phyloP scores from a whole-genome alignment of 2,888 invertebrate genomes.

The Lasioglossum zephyrum region DNA sequence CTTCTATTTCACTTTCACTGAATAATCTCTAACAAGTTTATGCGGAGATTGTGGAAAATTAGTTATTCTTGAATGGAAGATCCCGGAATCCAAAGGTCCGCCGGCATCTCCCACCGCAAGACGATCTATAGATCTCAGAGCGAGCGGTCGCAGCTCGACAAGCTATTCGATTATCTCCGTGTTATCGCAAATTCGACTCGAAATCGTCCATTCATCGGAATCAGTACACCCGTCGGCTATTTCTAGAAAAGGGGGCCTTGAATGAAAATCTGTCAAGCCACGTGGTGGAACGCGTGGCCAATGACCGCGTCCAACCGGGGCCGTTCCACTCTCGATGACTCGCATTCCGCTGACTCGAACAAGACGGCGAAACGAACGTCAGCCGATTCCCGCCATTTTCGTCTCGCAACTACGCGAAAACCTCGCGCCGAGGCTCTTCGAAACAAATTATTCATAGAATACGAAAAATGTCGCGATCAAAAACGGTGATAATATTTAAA shows the following conservation, averaged over 20 bases:
- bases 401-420: neutral
- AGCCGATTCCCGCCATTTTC: constrained; percentile 12
- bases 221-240: constrained; percentile 25
- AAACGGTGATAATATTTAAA: no score
- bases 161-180: neutral
- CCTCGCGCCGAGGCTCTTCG: no score
- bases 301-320: constrained; percentile 65
- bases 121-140: neutral
- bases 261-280: constrained; percentile 67
- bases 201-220: constrained; percentile 38
- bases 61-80: neutral
- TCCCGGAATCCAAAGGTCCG: neutral
- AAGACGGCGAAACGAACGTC: constrained; percentile 9
- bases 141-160: neutral
- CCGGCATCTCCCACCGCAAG: neutral
- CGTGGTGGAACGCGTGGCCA: constrained; percentile 69
- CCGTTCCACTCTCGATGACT: constrained; percentile 67
- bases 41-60: neutral
- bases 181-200: constrained; percentile 14
- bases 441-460: neutral
- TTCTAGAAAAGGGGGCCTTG: constrained; percentile 55
- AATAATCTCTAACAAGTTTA: neutral
- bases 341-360: constrained; percentile 50
- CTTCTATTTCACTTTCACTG: no score
- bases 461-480: neutral